Evolutionary conservation across 1,140 invertebrate species (phyloP).

Genomic region (honey bee (Apis mellifera)): DNA sequence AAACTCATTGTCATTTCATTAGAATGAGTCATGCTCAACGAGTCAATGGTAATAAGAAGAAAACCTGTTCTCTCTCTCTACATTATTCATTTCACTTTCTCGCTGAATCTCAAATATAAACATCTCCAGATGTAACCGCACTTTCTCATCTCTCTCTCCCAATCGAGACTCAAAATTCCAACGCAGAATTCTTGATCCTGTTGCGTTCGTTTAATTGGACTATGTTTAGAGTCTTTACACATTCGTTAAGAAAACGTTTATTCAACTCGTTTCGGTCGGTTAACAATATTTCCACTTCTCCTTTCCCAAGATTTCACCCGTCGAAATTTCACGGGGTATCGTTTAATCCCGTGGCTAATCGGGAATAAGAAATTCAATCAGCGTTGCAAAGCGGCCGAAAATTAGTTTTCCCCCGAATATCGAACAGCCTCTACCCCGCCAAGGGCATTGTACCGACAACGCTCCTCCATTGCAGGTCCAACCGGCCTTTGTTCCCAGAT

Average conservation of each 20-base stretch:
- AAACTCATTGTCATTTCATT: no score
- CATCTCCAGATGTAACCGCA: no score
- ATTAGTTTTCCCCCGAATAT: slow-evolving; percentile 34
- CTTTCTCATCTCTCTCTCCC: no score
- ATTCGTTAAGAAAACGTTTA: background rate
- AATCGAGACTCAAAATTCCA: no score
- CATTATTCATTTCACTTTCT: no score
- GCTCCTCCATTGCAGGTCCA: background rate
- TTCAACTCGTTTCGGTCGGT: background rate
- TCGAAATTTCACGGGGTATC: slow-evolving; percentile 20
- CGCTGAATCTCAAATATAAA: no score
- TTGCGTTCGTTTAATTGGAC: no score
- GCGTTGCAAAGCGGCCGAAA: slow-evolving; percentile 36
- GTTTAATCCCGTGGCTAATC: slow-evolving; percentile 34
- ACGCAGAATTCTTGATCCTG: background rate
- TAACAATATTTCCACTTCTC: no score
- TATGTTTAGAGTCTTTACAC: background rate
- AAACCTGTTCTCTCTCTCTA: no score
- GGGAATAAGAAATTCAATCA: slow-evolving; percentile 45
- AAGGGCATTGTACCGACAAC: background rate
- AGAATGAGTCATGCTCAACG: no score
- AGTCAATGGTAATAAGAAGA: no score
- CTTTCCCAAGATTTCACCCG: slow-evolving; percentile 4
- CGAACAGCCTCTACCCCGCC: background rate
- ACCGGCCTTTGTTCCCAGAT: slow-evolving; percentile 4